A percentile compares a stretch with the other conserved stretches of the same genome.
Evolutionary conservation across 92 coral and sea anemone genomes (phyloP).

Genomic region (Parazoanthus swiftii): DNA sequence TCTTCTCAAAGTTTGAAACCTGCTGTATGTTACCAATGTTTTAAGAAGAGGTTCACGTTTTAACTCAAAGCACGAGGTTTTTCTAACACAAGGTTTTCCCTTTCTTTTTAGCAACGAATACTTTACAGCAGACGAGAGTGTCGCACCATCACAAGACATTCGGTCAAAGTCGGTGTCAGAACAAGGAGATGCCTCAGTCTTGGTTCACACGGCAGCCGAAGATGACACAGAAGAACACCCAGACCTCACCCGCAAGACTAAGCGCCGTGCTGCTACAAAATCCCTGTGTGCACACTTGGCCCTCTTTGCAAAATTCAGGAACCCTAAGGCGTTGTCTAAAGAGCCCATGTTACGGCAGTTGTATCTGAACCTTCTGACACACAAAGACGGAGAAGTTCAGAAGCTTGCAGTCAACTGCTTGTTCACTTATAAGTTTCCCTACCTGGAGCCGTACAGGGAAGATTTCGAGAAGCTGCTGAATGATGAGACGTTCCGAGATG

Average conservation of each 20-base stretch:
- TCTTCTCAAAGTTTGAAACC: no score
- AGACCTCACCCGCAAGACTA: slow-evolving; percentile 43
- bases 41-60: background rate
- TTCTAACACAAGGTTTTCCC: background rate
- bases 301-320: slow-evolving; percentile 78
- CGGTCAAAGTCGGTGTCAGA: slow-evolving; percentile 33
- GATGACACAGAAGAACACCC: slow-evolving; percentile 33
- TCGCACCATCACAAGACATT: slow-evolving; percentile 79
- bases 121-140: slow-evolving; percentile 64
- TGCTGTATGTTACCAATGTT: no score
- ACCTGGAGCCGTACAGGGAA: slow-evolving; percentile 86
- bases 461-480: slow-evolving; percentile 72
- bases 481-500: slow-evolving; percentile 94
- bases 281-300: slow-evolving; percentile 73
- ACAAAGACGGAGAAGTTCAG: slow-evolving; percentile 88
- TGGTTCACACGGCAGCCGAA: slow-evolving; percentile 7
- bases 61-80: no score
- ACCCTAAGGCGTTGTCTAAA: slow-evolving; percentile 77
- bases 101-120: slow-evolving; percentile 64
- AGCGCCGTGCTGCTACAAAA: slow-evolving; percentile 76
- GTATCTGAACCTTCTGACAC: slow-evolving; percentile 66
- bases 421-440: slow-evolving; percentile 79
- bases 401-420: slow-evolving; percentile 84
- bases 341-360: slow-evolving; percentile 71
- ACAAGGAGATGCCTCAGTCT: background rate